Percentiles rank a stretch among this genome's conserved stretches.
phyloP scores from a whole-genome alignment of 1,140 invertebrate genomes.

The Phenacoccus solenopsis region DNA sequence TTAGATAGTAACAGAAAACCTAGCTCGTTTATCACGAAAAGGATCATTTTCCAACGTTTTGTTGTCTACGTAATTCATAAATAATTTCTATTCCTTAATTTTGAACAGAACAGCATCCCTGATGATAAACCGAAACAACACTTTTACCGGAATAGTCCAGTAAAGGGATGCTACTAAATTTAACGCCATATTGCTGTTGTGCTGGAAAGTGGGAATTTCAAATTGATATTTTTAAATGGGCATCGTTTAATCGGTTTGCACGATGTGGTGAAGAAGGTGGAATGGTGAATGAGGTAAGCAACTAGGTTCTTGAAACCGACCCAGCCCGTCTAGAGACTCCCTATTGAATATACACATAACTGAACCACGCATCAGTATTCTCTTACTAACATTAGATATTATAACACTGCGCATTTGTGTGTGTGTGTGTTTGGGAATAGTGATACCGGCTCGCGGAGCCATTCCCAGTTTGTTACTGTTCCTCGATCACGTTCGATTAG shows the following conservation, averaged over 20 bases:
- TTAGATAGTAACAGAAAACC: no score
- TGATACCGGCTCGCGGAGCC: conserved; percentile 11
- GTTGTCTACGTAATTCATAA: no score
- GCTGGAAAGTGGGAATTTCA: no score
- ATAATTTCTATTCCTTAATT: no score
- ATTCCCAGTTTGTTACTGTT: conserved; percentile 3
- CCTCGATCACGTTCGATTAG: conserved; percentile 7
- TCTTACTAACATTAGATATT: conserved; percentile 9
- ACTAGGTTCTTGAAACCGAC: background rate
- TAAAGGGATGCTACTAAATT: no score
- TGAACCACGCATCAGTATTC: background rate
- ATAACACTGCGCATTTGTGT: background rate
- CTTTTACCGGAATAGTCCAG: no score
- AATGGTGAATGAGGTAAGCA: background rate
- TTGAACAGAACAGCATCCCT: no score
- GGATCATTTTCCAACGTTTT: no score
- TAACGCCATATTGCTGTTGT: no score
- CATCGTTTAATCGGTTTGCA: background rate
- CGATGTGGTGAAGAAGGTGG: background rate
- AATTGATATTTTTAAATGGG: background rate
- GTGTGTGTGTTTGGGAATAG: conserved; percentile 10
- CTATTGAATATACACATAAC: background rate
- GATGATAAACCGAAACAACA: no score
- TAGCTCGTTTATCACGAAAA: no score
- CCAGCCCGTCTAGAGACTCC: background rate